Evolutionary conservation across 1,140 invertebrate species (phyloP), one percentile per base, ranked within the genome.

Genomic region (Eueides isabella): DNA sequence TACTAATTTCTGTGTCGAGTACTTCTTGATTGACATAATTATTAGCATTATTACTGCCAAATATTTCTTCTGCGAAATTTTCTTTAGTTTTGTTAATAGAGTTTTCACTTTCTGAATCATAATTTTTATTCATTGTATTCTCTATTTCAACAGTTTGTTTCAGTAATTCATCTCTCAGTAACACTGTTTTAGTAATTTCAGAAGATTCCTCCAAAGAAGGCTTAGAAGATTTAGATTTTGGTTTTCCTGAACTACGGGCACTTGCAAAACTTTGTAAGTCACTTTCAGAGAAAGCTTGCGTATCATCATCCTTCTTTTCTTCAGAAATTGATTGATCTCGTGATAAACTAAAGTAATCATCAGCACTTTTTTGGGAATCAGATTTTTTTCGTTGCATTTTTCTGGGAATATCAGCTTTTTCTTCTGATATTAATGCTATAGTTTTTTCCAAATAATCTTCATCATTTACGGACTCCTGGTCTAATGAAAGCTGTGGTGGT

Each of bases 221-320:
- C 76, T 86, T 91, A 1, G 80, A 83, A 55, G 82, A 85, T 73
- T 89, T 90, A 3, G 82, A 82, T 77, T 92, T 93, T 11, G 77
- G 81, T 80, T 93, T 94, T 11, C 85, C 92, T 6, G 94, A 95
- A 88, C 94, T 95, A 75, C 93, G 91, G 0, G 95, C 95, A 84
- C 95, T 95, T 41, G 94, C 95, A 87, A 94, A 96, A 72, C 94
- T 95, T 83, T 95, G 93, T 77, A 94, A 82, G 28, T 95, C 94
- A 67, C 94, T 95, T 73, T 94, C 91, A 33, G 94, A 94, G 73
- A 94, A 75, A 2, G 79, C 73, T 80, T 90, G 88, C 38, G 88
- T 93, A 69, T 94, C 94, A 35, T 93, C 93, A 62, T 90, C 90
- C 84, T 80, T 91, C 78, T 90, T 90, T 26, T 89, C 90, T 69